These are phyloP conservation scores for Pygocentrus nattereri DNA, from an alignment of 2,797 vertebrate species.

Conservation along the genomic window DNA sequence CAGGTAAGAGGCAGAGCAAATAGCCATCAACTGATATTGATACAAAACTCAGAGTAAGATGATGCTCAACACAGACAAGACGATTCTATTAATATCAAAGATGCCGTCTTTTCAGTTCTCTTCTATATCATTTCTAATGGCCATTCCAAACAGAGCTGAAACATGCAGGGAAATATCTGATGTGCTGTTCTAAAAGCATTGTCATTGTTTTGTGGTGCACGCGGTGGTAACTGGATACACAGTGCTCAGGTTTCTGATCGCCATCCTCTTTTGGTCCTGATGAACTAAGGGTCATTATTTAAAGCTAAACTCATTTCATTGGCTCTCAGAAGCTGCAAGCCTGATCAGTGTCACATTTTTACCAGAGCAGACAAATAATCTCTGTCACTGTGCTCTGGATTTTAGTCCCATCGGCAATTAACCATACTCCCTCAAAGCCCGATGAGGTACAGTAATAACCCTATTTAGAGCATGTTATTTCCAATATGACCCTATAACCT, in stretches of 20 bases:
- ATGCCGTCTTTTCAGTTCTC: not conserved
- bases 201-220: constrained; percentile 11
- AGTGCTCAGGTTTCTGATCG: constrained; percentile 33
- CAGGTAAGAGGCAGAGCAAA: constrained; percentile 77
- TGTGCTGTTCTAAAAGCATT: not conserved
- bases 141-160: not conserved
- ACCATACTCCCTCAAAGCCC: not conserved
- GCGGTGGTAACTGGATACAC: constrained; percentile 47
- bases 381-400: constrained; percentile 10
- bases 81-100: not conserved
- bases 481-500: not conserved
- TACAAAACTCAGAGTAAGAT: not conserved
- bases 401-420: not conserved
- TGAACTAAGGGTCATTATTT: constrained; percentile 28
- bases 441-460: not conserved
- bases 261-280: constrained; percentile 39
- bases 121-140: not conserved
- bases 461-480: not conserved
- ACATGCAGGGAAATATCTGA: not conserved
- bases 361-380: not conserved
- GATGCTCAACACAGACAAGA: not conserved
- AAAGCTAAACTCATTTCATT: constrained; percentile 46
- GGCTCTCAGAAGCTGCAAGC: constrained; percentile 43
- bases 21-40: not conserved
- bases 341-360: constrained; percentile 25